A percentile compares a stretch with the other conserved stretches of the same genome.
Evolutionary conservation across 2,113 vertebrate species (phyloP).

Genomic region (Callocephalon fimbriatum): DNA sequence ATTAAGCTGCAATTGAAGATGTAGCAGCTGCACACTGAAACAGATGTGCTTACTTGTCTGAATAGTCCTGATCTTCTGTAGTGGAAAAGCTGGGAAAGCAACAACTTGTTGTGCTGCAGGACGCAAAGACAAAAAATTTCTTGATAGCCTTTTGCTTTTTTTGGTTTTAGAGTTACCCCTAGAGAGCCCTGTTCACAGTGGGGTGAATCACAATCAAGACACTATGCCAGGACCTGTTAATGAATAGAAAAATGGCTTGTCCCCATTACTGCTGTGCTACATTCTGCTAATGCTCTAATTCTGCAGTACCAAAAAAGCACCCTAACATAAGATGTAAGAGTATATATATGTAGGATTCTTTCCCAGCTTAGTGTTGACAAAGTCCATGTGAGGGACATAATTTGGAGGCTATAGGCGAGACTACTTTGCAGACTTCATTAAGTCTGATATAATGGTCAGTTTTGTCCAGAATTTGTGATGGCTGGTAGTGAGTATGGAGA

Average conservation of each 20-base stretch:
- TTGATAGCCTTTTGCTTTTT: not conserved
- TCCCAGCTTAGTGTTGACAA: not conserved
- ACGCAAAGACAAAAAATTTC: not conserved
- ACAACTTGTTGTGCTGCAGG: not conserved
- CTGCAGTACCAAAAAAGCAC: not conserved
- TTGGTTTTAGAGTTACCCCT: not conserved
- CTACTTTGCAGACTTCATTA: not conserved
- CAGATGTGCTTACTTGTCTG: constrained; percentile 69
- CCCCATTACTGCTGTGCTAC: not conserved
- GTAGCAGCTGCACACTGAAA: constrained; percentile 66
- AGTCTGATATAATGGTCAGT: not conserved
- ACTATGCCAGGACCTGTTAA: not conserved
- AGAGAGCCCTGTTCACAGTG: not conserved
- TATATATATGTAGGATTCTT: not conserved
- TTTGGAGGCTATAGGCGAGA: not conserved
- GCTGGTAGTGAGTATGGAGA: not conserved
- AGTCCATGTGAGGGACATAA: not conserved
- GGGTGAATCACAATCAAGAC: no score
- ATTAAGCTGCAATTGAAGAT: constrained; percentile 62
- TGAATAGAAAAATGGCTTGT: not conserved
- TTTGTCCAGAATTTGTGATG: not conserved
- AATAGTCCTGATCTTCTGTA: constrained; percentile 50
- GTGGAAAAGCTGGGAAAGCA: constrained; percentile 25
- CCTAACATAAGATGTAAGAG: not conserved
- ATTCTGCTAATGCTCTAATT: not conserved